A percentile compares a stretch with the other conserved stretches of the same genome.
Conservation (phyloP, 2,113 vertebrate genomes). For the Lucifuga dentata region DNA sequence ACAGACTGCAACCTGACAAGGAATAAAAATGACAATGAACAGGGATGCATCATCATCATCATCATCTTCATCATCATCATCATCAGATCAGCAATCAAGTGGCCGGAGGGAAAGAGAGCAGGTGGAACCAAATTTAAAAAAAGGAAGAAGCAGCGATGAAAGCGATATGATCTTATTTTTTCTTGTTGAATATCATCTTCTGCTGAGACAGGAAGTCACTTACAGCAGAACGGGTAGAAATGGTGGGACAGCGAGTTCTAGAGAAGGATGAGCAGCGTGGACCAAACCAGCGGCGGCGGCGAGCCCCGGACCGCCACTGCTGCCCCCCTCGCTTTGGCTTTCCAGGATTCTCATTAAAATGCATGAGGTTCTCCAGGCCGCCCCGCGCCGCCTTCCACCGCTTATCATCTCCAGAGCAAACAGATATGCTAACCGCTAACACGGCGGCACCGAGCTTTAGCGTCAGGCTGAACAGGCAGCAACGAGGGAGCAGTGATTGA, state of each 20-base stretch:
- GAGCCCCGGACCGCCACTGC: not conserved
- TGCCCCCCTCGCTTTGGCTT: slow-evolving; percentile 39
- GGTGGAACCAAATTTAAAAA: not conserved
- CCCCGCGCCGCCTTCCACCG: slow-evolving; percentile 41
- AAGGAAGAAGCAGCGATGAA: slow-evolving; percentile 1
- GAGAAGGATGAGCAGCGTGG: slow-evolving; percentile 15
- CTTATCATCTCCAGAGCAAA: slow-evolving; percentile 72
- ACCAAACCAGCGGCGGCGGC: slow-evolving; percentile 6
- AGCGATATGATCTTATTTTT: not conserved
- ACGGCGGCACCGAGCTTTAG: slow-evolving; percentile 19
- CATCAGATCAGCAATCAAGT: slow-evolving; percentile 36
- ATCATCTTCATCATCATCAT: too few relatives aligned
- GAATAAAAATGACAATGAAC: slow-evolving; percentile 52
- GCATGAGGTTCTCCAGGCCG: slow-evolving; percentile 65
- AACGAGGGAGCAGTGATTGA: slow-evolving; percentile 28
- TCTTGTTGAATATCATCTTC: not conserved
- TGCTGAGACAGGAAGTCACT: slow-evolving; percentile 17
- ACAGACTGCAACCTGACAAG: slow-evolving; percentile 50
- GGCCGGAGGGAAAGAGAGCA: slow-evolving; percentile 1
- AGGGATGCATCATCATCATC: slow-evolving; percentile 24
- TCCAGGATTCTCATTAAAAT: slow-evolving; percentile 77
- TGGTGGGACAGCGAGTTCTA: slow-evolving; percentile 8
- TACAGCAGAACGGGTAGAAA: not conserved
- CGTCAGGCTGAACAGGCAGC: not conserved
- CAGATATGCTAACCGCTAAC: slow-evolving; percentile 65